Percentiles rank a stretch among this genome's conserved stretches.
Evolutionary conservation across 2,113 vertebrate species (phyloP).

Genomic region (Stictonetta naevosa): DNA sequence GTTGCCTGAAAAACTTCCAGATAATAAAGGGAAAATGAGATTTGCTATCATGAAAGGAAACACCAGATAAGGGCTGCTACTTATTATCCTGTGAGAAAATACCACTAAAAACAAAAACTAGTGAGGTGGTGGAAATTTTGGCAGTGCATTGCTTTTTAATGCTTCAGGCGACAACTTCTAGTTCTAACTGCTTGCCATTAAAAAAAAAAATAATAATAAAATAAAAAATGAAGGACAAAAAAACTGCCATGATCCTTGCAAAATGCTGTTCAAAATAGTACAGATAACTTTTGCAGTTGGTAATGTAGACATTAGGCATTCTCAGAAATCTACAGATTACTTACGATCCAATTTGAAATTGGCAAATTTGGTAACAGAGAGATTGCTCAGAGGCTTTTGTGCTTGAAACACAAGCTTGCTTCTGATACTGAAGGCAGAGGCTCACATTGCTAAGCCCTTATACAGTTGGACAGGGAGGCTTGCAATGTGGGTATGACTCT

Average conservation of each 20-base stretch:
- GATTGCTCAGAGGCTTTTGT: background rate
- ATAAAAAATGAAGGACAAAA: background rate
- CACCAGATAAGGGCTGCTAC: background rate
- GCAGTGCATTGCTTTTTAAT: background rate
- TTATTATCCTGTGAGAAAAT: background rate
- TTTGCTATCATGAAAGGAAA: background rate
- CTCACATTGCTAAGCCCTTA: rapidly evolving
- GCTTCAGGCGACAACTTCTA: background rate
- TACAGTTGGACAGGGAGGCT: rapidly evolving
- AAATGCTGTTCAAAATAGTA: background rate
- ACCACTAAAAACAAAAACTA: background rate
- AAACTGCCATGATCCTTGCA: background rate
- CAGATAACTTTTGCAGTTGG: background rate
- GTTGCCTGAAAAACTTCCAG: background rate
- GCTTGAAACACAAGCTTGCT: background rate
- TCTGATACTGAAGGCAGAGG: background rate
- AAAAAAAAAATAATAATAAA: background rate
- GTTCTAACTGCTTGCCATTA: background rate
- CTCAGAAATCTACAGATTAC: background rate
- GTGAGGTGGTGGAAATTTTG: background rate
- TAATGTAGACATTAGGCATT: background rate
- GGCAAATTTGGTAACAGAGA: background rate
- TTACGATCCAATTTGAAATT: background rate
- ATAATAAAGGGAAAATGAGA: background rate
- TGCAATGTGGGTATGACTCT: background rate